Base-by-base conservation (phyloP, 2,888 invertebrate genomes). In the Scaptomyza reducta region DNA sequence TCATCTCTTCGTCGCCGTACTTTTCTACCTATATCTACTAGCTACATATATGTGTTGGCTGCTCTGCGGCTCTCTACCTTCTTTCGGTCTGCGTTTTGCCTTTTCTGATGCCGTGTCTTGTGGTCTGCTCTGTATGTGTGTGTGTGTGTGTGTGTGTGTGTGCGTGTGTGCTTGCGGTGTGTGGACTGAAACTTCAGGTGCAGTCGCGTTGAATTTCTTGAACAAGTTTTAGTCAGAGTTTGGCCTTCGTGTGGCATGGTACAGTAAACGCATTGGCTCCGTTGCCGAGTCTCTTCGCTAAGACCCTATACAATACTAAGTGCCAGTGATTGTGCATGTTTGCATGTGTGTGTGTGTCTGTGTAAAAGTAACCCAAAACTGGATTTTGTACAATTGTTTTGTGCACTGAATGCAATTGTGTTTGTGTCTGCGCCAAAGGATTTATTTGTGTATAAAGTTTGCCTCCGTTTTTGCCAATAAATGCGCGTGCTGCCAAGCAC, bases 161-260 rank as follows among this genome's bases (percentile, higher is more conserved):
- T 54, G 59, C 45, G 47, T 56, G 62, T 42, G 29, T 40, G 22
- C 22, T 38, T 60, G 61, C 49, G 44, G 79, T 74, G 79, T 74
- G 74, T 67, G 61, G 69, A 62, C 63, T 66, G 64, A 76, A 72
- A 87, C 76, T 86, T 85, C 88, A 88, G 84, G 84, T 84, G 84
- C 84, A 88, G 84, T 57, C 70, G 79, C 63, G 70, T 70, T 81
- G 81, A 79, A 79, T 90, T 87, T 89, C 89, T 87, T 78, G 80
- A 89, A 90, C 90, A 77, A 90, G 89, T 90, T 91, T 89, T 87
- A 91, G 91, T 91, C 90, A 89, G 90, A 91, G 91, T 90, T 91
- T 91, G 91, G 91, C 91, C 91, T 91, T 90, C 91, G 90, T 89
- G 79, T 89, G 88, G 91, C 88, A 89, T 90, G 90, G 91, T 91